Evolutionary conservation across 2,113 vertebrate genomes (phyloP), one percentile per base, ranked within the genome.

Genomic region (Thunnus maccoyii): DNA sequence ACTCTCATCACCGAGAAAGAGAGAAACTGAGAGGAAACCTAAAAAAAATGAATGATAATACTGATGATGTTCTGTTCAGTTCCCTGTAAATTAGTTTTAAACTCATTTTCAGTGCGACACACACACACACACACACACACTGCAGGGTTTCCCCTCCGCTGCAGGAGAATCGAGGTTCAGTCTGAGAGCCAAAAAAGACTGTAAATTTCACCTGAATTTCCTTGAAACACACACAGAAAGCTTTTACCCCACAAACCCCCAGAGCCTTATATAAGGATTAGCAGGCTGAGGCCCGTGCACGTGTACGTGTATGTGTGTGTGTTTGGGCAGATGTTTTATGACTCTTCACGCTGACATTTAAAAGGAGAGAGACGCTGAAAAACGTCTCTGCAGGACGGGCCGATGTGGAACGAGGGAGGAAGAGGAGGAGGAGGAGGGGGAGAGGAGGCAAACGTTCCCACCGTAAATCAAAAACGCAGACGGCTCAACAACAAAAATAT

Each of bases 181-280:
- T 51, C 14, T 60, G 44, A 50, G 27, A 79, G 60, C 72, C 68
- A 72, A 3, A 15, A 36, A 11, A 63, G 62, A 79, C 46, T 32
- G 62, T 84, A 82, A 88, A 86, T 86, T 79, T 73, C 54, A 82
- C 77, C 78, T 79, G 74, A 61, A 69, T 78, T 77, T 89, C 82
- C 70, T 36, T 52, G 72, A 75, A n/a, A 81, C 63, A 87, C 56
- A 17, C 61, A 76, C 27, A 82, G 66, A 82, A 72, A 82, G 56
- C 66, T 83, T 70, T 76, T 56, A 85, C 66, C 82, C 58, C 64
- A 20, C 64, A 78, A 87, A 77, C 22, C 88, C 25, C 75, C 2
- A 2, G 78, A 76, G 88, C 32, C 87, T 78, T 77, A 88, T 73
- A 72, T 58, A 76, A 77, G 71, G 74, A 78, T 78, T 68, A 75